These are phyloP conservation scores for Diglossa brunneiventris DNA, from an alignment of 2,113 vertebrate species.

Conservation along the genomic window DNA sequence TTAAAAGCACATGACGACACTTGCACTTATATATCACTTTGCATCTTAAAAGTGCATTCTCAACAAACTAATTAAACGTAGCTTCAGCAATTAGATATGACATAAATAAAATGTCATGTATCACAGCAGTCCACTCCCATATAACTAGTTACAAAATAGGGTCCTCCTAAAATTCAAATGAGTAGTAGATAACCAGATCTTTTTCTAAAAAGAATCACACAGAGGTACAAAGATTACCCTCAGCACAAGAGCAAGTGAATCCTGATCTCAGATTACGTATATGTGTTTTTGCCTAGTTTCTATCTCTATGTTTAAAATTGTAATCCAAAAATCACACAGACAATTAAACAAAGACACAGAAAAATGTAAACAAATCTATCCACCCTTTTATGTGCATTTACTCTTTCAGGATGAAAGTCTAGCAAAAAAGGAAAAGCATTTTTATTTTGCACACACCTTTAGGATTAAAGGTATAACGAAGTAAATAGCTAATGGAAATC, in stretches of 20 bases:
- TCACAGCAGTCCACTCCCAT: constrained; percentile 30
- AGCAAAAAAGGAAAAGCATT: background rate
- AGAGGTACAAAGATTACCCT: background rate
- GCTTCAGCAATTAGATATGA: constrained; percentile 41
- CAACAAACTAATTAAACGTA: constrained; percentile 37
- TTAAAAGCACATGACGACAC: constrained; percentile 40
- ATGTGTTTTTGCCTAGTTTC: background rate
- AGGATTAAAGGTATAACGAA: background rate
- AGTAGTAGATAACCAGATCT: background rate
- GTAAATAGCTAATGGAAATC: background rate
- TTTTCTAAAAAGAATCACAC: background rate
- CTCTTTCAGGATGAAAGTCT: constrained; percentile 39
- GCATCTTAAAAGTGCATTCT: constrained; percentile 34
- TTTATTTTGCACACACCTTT: background rate
- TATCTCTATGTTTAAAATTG: background rate
- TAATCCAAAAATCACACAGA: background rate
- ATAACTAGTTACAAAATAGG: constrained; percentile 17
- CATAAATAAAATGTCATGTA: background rate
- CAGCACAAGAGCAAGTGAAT: background rate
- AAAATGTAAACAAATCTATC: constrained; percentile 18
- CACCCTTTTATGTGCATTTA: background rate
- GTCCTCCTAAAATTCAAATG: constrained; percentile 33
- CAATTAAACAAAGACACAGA: background rate
- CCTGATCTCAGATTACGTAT: background rate
- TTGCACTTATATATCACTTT: background rate